Base-by-base conservation (phyloP, 2,797 vertebrate genomes). In the Cyprinella venusta region DNA sequence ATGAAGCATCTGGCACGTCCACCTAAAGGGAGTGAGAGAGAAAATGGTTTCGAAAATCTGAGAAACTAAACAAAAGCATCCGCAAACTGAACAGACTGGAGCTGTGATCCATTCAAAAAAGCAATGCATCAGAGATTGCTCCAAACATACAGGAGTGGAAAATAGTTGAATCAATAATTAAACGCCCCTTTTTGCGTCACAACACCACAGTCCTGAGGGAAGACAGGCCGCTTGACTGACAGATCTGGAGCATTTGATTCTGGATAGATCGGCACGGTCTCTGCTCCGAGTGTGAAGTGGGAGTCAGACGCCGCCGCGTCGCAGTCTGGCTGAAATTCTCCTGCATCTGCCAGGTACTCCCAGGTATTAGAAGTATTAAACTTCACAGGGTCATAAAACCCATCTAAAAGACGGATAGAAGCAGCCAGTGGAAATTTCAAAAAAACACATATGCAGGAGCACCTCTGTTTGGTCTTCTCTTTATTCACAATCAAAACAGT, bases 101-200 rank as follows among this genome's bases (percentile, higher is more conserved):
- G 45, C 80, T 74, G 67, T 77, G 71, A 84, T 81, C 64, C 38
- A 13, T 42, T 79, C 48, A 19, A 75, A 48, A 48, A 84, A 64
- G 56, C 56, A 71, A 83, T 12, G 83, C 50, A 69, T 45, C 30
- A 24, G 56, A 69, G 26, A 45, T 70, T 52, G 18, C 64, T 80
- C 50, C 76, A 78, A 54, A 81, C 50, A 61, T 30, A 42, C 86
- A 84, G 71, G 81, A 86, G 86, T 82, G 86, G 88, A 91, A 93
- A 90, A 91, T 81, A 30, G 86, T 88, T 86, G 89, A 89, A 90
- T 94, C 91, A 94, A 93, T 94, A 93, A 94, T 94, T 95, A 91
- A 94, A 93, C 89, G 84, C 89, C 77, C 72, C 87, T 89, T 91
- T 92, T 88, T 90, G 90, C 82, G 59, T 86, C 88, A 87, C 67